A percentile compares a stretch with the other conserved stretches of the same genome.
Evolutionary conservation across 2,113 vertebrate species (phyloP).

Genomic region (Meleagris gallopavo): DNA sequence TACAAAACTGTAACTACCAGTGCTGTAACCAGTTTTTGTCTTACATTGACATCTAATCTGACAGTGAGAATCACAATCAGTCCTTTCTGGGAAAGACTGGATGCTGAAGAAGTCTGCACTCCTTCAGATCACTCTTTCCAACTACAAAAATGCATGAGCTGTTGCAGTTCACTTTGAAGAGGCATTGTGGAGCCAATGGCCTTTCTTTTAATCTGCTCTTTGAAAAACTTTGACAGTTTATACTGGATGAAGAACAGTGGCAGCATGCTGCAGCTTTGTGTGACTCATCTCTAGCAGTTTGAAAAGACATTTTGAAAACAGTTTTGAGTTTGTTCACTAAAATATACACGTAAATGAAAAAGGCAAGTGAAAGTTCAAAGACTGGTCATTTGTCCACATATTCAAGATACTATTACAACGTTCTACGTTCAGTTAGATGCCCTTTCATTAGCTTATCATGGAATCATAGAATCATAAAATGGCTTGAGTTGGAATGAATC

Average conservation of each 20-base stretch:
- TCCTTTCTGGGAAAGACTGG: neutral
- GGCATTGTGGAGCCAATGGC: neutral
- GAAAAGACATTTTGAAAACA: constrained; percentile 9
- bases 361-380: neutral
- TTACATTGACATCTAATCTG: neutral
- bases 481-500: neutral
- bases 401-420: neutral
- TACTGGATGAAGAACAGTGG: neutral
- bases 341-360: neutral
- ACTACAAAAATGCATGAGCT: neutral
- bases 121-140: neutral
- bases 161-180: constrained; percentile 16
- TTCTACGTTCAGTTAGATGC: neutral
- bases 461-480: neutral
- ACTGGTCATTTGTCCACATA: neutral
- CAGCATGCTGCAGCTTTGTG: neutral
- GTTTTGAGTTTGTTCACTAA: neutral
- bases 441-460: neutral
- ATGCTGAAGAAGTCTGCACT: neutral
- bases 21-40: neutral
- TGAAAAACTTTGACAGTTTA: neutral
- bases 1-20: neutral
- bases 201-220: neutral
- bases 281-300: constrained; percentile 14
- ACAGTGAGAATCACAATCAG: neutral